Conservation (phyloP, 2,888 invertebrate genomes). For the Apamea anceps region DNA sequence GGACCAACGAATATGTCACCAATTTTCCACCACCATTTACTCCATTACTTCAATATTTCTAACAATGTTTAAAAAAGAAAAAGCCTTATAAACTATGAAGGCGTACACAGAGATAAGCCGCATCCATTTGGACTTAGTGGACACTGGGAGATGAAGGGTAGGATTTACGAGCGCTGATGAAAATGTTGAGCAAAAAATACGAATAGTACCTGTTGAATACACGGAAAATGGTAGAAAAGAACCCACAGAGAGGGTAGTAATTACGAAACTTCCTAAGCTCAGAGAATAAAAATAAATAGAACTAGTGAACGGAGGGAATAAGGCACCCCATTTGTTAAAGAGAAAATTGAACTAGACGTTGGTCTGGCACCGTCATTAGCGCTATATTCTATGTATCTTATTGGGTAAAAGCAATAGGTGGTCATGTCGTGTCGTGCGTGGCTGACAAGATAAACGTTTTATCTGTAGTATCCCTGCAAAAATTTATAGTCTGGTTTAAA, state of each 20-base stretch:
- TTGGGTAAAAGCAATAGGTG: constrained; percentile 16
- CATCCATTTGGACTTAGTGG: constrained; percentile 52
- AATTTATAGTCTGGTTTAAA: neutral
- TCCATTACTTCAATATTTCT: neutral
- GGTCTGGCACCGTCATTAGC: constrained; percentile 42
- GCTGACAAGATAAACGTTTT: constrained; percentile 29
- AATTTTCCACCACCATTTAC: too few relatives aligned
- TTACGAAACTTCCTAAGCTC: constrained; percentile 73
- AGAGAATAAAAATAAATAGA: constrained; percentile 69
- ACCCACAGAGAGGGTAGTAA: constrained; percentile 69
- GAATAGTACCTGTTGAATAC: constrained; percentile 71
- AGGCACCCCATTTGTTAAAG: constrained; percentile 46
- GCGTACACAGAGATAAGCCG: constrained; percentile 33
- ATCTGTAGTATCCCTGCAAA: neutral
- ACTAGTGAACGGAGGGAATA: constrained; percentile 63
- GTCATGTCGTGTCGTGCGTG: constrained; percentile 3
- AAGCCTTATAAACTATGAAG: constrained; percentile 9
- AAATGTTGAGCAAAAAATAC: constrained; percentile 71
- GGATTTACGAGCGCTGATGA: constrained; percentile 64
- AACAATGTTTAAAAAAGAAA: neutral
- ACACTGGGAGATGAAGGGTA: constrained; percentile 44
- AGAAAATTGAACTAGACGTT: constrained; percentile 44
- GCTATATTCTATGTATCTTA: constrained; percentile 4
- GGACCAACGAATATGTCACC: neutral
- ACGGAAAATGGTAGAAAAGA: constrained; percentile 41